phyloP scores from a whole-genome alignment of 2,113 vertebrate species.

The Lophochroa leadbeateri region DNA sequence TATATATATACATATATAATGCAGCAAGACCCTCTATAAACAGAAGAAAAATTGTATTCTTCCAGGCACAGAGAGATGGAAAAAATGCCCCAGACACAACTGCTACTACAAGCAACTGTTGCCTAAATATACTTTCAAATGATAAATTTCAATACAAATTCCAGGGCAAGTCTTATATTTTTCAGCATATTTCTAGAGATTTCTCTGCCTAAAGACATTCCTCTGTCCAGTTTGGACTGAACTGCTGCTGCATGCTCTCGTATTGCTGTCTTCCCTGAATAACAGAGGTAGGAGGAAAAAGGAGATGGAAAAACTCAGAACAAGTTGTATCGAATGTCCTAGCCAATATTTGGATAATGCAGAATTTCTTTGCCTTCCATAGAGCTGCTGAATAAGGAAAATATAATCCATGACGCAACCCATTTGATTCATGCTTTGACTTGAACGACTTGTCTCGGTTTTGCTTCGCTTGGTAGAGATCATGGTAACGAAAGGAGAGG shows the following conservation, averaged over 20 bases:
- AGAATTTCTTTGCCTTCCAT: constrained; percentile 2
- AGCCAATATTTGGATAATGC: background rate
- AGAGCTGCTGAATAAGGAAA: constrained; percentile 44
- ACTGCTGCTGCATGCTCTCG: background rate
- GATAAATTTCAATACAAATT: background rate
- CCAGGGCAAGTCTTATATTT: background rate
- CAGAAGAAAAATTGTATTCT: background rate
- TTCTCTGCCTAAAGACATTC: background rate
- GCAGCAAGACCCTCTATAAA: background rate
- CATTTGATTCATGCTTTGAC: constrained; percentile 49
- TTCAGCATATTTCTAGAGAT: background rate
- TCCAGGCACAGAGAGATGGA: background rate
- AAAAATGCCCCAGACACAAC: background rate
- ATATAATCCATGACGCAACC: constrained; percentile 13
- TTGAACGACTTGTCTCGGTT: background rate
- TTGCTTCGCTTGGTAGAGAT: background rate
- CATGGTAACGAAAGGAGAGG: background rate
- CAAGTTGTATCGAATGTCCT: constrained; percentile 17
- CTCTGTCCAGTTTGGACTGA: background rate
- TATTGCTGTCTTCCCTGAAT: background rate
- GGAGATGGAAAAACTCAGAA: constrained; percentile 9
- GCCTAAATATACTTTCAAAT: background rate
- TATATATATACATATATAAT: background rate
- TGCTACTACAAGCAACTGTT: background rate
- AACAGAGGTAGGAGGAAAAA: background rate